These are phyloP conservation scores for Orthosia incerta DNA, from an alignment of 2,888 invertebrate species.

Conservation along the genomic window DNA sequence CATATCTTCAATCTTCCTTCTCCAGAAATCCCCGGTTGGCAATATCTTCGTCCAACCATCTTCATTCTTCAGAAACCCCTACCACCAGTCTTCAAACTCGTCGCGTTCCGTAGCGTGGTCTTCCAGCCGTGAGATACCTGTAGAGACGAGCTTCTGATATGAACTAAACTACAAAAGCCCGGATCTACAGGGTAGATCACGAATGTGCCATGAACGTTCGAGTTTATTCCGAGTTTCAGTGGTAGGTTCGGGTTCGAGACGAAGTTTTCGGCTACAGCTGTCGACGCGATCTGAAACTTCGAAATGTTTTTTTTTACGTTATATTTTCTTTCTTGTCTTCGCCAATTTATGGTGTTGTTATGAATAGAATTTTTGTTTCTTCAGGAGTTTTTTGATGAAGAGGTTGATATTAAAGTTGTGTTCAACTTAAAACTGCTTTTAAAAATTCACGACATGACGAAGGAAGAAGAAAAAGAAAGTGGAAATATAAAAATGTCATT, in stretches of 20 bases:
- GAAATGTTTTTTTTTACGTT: conserved; percentile 56
- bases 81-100: conserved; percentile 61
- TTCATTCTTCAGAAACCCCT: conserved; percentile 27
- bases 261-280: conserved; percentile 54
- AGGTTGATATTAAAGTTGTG: conserved; percentile 34
- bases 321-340: conserved; percentile 46
- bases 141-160: conserved; percentile 99
- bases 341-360: conserved; percentile 49
- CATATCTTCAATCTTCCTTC: neutral
- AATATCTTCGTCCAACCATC: neutral
- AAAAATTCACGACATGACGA: no score
- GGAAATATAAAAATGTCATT: no score
- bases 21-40: conserved; percentile 1
- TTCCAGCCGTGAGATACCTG: conserved; percentile 99
- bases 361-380: conserved; percentile 45
- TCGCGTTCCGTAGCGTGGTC: conserved; percentile 92
- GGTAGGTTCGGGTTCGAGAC: conserved; percentile 33
- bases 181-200: conserved; percentile 99
- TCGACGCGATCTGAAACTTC: conserved; percentile 55
- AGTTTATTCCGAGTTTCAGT: conserved; percentile 64
- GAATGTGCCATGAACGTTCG: conserved; percentile 94
- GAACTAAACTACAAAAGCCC: conserved; percentile 99
- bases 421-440: no score
- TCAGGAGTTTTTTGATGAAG: conserved; percentile 18
- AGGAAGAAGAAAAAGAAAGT: no score